Evolutionary conservation across 2,888 invertebrate species (phyloP).

Genomic region (Yponomeuta cagnagella): DNA sequence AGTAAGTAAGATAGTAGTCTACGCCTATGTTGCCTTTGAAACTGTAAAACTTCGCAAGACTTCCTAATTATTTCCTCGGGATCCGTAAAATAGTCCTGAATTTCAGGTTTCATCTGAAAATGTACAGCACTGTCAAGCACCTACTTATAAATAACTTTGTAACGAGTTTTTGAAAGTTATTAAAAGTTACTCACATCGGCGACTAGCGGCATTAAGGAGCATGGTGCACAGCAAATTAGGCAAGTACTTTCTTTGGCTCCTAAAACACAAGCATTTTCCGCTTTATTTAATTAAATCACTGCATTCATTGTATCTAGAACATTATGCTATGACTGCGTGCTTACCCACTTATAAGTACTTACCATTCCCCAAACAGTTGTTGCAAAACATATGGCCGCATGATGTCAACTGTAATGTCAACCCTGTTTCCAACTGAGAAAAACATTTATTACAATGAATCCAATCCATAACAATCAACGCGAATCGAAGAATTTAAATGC

Average conservation of each 20-base stretch:
- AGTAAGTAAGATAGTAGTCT: conserved; percentile 64
- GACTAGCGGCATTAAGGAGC: conserved; percentile 64
- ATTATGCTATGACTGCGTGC: no score
- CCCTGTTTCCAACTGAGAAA: conserved; percentile 60
- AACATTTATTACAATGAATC: conserved; percentile 73
- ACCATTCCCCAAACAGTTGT: conserved; percentile 64
- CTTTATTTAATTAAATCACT: neutral
- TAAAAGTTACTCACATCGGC: conserved; percentile 50
- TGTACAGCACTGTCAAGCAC: conserved; percentile 9
- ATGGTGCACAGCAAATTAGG: conserved; percentile 60
- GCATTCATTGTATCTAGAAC: no score
- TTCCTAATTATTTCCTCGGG: conserved; percentile 69
- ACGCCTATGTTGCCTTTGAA: conserved; percentile 66
- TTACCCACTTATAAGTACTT: neutral
- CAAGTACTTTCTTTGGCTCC: conserved; percentile 60
- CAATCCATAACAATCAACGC: conserved; percentile 53
- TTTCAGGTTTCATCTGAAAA: conserved; percentile 63
- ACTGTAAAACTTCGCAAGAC: conserved; percentile 63
- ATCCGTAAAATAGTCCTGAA: conserved; percentile 71
- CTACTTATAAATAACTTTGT: neutral
- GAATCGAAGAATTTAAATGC: neutral
- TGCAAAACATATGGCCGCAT: conserved; percentile 74
- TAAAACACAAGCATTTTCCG: conserved; percentile 26
- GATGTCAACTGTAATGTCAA: conserved; percentile 65
- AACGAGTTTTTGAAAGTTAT: neutral